Base-by-base conservation (phyloP, 2,797 vertebrate species). In the Helostoma temminkii region DNA sequence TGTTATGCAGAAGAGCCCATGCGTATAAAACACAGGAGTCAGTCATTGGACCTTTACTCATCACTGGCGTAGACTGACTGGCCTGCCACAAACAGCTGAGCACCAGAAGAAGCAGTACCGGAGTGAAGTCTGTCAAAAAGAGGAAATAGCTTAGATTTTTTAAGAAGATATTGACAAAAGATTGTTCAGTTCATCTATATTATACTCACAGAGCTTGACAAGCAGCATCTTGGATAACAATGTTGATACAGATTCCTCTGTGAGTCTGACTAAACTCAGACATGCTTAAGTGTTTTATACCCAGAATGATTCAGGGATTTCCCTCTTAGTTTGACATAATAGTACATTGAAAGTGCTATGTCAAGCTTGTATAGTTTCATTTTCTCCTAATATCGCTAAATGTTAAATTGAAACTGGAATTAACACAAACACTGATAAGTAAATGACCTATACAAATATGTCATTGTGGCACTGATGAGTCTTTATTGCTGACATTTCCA, bases 181-280 rank as follows among this genome's bases (percentile, higher is more conserved):
- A 12, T 28, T 22, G 3, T 28, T 46, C 37, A 61, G 15, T 43
- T 10, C 48, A 26, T 8, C 15, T 25, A 9, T 0, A 1, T 34
- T 6, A 48, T 89, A 93, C 92, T 94, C 74, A 93, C 93, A 88
- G 57, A 84, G 83, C 30, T 76, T 89, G 57, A 76, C 2, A 37
- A 76, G 39, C 5, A 71, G 24, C 82, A 90, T 88, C 74, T 90
- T 92, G 25, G 39, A 60, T 70, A 25, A 11, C 45, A 37, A 18
- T 49, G 37, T 39, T 52, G 49, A 26, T 22, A 67, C n/a, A 21
- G 66, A 46, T 72, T 68, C 18, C 66, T 63, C 32, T 46, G 21
- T 72, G 73, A 63, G 14, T 80, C 43, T 84, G 83, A 32, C 39
- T 73, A 42, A 49, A 19, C 34, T 68, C 47, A 45, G 56, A 37